Conservation (phyloP, 2,113 vertebrate species). For the Miniopterus natalensis region DNA sequence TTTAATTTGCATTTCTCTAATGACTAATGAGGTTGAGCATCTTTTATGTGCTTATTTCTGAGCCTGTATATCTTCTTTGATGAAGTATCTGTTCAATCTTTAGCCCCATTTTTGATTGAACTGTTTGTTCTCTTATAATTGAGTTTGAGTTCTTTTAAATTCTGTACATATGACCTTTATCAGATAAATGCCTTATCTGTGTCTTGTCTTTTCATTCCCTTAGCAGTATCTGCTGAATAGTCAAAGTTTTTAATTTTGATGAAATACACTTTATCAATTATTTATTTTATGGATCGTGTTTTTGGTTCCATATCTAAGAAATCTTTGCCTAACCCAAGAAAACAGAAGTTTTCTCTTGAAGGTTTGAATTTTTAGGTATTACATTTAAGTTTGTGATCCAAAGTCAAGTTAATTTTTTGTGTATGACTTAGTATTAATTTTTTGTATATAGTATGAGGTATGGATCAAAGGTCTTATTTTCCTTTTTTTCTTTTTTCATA, state of each 20-base stretch:
- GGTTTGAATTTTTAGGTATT: background rate
- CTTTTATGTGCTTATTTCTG: background rate
- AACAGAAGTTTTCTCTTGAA: background rate
- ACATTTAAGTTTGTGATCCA: background rate
- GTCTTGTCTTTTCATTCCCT: background rate
- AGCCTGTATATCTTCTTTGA: background rate
- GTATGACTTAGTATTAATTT: background rate
- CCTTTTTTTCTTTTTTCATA: background rate
- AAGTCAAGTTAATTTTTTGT: background rate
- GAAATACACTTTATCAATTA: background rate
- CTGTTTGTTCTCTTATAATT: background rate
- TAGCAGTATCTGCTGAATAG: background rate
- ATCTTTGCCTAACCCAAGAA: background rate
- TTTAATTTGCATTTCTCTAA: background rate
- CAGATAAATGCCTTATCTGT: background rate
- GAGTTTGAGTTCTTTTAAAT: slow-evolving; percentile 21
- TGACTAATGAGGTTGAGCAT: background rate
- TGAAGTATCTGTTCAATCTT: background rate
- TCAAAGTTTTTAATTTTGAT: background rate
- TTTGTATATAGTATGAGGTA: background rate
- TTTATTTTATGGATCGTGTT: background rate
- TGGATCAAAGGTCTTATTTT: background rate
- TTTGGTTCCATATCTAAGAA: slow-evolving; percentile 32
- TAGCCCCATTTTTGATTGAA: background rate
- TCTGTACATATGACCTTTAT: background rate